Conservation (phyloP, 2,113 vertebrate genomes). For the Tretioscincus oriximinensis region DNA sequence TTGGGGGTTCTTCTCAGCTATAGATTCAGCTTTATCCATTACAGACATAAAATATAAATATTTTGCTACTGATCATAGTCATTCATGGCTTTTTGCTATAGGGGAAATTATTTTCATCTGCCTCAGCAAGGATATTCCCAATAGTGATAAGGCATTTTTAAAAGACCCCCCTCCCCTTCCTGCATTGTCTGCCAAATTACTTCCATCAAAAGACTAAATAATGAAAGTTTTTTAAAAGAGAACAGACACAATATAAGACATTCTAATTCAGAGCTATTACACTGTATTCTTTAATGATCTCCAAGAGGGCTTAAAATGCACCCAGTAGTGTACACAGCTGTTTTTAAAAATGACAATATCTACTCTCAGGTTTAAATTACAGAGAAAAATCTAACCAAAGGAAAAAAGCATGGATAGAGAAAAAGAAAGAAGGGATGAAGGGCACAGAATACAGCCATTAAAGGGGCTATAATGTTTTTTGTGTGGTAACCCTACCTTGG, state of each 20-base stretch:
- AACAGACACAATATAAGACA: background rate
- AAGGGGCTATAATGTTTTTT: too few relatives aligned
- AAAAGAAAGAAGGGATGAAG: background rate
- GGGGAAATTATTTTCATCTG: background rate
- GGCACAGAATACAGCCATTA: too few relatives aligned
- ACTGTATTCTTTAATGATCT: background rate
- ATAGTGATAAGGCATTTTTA: too few relatives aligned
- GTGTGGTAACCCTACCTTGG: too few relatives aligned
- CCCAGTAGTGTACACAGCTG: background rate
- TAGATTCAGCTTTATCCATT: constrained; percentile 49
- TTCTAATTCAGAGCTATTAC: background rate
- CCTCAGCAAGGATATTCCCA: background rate
- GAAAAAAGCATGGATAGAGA: background rate
- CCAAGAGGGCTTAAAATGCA: background rate
- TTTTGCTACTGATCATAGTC: constrained; percentile 19
- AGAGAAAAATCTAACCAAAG: background rate
- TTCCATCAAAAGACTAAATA: background rate
- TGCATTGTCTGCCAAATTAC: background rate
- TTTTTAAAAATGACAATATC: background rate
- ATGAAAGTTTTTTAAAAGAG: too few relatives aligned
- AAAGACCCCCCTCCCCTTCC: background rate
- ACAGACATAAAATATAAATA: constrained; percentile 43
- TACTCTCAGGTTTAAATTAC: background rate
- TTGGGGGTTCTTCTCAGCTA: constrained; percentile 53
- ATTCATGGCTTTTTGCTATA: constrained; percentile 8